A percentile compares a stretch with the other conserved stretches of the same genome.
Evolutionary conservation across 2,888 invertebrate genomes (phyloP).

Genomic region (Stictocephala bisonia): DNA sequence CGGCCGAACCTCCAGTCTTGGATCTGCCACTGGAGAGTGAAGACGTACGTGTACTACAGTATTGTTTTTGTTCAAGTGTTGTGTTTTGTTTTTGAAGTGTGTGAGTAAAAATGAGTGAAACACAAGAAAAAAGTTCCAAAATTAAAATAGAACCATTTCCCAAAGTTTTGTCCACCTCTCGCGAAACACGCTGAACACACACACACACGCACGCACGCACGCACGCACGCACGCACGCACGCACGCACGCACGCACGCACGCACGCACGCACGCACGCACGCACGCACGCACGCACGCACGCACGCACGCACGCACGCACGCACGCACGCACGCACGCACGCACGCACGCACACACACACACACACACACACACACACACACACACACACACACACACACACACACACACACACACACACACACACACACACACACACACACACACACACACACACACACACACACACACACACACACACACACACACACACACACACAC

Average conservation of each 20-base stretch:
- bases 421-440: background rate
- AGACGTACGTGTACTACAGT: too few species aligned
- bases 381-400: background rate
- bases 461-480: background rate
- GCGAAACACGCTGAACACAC: too few species aligned
- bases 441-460: background rate
- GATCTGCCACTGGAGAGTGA: too few species aligned
- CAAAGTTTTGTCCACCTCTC: too few species aligned
- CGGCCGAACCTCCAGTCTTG: too few species aligned
- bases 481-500: background rate
- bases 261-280: background rate
- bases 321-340: background rate
- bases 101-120: too few species aligned
- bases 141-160: too few species aligned
- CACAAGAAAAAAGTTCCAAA: too few species aligned
- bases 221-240: background rate
- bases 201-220: background rate
- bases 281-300: background rate
- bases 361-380: background rate
- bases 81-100: too few species aligned
- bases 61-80: too few species aligned
- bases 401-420: background rate
- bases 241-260: background rate
- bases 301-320: background rate
- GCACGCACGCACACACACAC: background rate